Percentiles rank a stretch among this genome's conserved stretches.
These are phyloP conservation scores for Epicauta chinensis DNA, from an alignment of 1,140 invertebrate genomes.

Conservation along the genomic window DNA sequence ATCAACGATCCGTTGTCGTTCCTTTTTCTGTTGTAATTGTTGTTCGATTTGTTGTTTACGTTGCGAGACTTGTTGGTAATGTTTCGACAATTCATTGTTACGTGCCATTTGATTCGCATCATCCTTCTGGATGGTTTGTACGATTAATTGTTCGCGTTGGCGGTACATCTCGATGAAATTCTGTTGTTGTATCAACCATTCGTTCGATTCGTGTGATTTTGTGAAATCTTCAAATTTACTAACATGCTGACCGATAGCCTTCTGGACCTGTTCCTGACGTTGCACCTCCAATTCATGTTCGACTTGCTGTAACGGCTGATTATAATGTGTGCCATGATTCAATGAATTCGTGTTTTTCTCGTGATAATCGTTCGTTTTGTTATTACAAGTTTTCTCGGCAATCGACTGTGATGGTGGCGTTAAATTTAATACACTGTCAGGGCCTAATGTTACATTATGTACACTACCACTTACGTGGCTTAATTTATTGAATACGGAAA, in stretches of 20 bases:
- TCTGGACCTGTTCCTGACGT: constrained; percentile 33
- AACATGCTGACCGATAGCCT: constrained; percentile 23
- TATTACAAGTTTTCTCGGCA: too few species aligned
- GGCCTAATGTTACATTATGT: constrained; percentile 39
- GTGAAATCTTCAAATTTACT: constrained; percentile 27
- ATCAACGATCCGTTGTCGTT: constrained; percentile 38
- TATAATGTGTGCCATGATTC: too few species aligned
- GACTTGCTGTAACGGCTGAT: constrained; percentile 25
- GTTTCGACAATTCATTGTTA: constrained; percentile 34
- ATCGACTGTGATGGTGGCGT: constrained; percentile 23
- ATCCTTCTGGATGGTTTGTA: constrained; percentile 37
- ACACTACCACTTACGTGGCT: constrained; percentile 33
- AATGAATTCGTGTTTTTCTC: too few species aligned
- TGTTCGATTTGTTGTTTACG: constrained; percentile 40
- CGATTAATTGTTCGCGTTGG: constrained; percentile 30
- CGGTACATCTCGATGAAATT: constrained; percentile 38
- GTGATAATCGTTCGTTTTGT: too few species aligned
- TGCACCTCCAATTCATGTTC: constrained; percentile 30
- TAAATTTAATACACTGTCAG: constrained; percentile 31
- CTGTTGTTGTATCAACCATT: constrained; percentile 39
- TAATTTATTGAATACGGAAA: constrained; percentile 43
- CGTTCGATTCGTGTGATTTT: constrained; percentile 23
- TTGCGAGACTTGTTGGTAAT: constrained; percentile 40
- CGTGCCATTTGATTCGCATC: constrained; percentile 38
- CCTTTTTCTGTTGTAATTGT: constrained; percentile 41